Base-by-base conservation (phyloP, 1,140 invertebrate species). In the Centruroides vittatus region DNA sequence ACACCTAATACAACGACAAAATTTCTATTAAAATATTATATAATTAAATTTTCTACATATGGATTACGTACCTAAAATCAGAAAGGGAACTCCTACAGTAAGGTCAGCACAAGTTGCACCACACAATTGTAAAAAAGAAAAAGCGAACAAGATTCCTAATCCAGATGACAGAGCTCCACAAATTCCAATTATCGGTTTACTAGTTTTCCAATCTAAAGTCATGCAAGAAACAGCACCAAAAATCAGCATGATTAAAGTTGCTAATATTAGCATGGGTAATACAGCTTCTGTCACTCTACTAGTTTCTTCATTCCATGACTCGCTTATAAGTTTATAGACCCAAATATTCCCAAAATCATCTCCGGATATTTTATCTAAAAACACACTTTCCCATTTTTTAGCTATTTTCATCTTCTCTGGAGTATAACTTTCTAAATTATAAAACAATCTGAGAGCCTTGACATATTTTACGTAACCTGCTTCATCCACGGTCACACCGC, bases 81-180 rank as follows among this genome's bases (percentile, higher is more conserved):
- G 80, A 70, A 95, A 94, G 5, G 92, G 92, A 3, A 91, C 91
- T 0, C 91, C 89, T 57, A 94, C 79, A 74, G 93, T 93, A 61
- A 96, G 89, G n/a, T 89, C 90, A 67, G 95, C 95, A 73, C 95
- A 96, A 61, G 89, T 85, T 46, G 93, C 82, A 6, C 89, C 90
- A 54, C 86, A 78, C 74, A 94, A 93, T 72, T 91, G 86, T 61
- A 91, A 86, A 54, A 90, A 75, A 47, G 93, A 92, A 68, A 96
- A 95, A 0, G 90, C 89, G 3, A 88, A 86, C 0, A 84, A 73
- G 0, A 90, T 93, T 12, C 89, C 91, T 81, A 95, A 84, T 1
- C 84, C 83, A 0, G 92, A 89, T 3, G 88, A 92, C 4, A 96
- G 69, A 65, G 94, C 93, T 3, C 93, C 93, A 55, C 92, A 79